A percentile compares a stretch with the other conserved stretches of the same genome.
Conservation (phyloP, 2,888 invertebrate genomes). For the Lapara coniferarum region DNA sequence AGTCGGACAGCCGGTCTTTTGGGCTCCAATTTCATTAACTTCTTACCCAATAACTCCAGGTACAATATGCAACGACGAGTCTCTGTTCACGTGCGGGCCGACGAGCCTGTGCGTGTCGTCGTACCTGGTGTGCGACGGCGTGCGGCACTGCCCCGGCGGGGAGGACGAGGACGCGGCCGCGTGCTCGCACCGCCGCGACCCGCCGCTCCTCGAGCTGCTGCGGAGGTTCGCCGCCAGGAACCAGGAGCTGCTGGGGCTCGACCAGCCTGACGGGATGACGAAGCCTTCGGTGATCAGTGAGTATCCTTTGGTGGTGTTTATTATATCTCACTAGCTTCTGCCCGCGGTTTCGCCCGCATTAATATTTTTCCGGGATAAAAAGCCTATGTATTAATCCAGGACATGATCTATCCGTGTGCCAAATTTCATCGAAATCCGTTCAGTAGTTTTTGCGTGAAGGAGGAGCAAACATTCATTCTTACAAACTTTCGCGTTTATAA, state of each 20-base stretch:
- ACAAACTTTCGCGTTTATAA: no score
- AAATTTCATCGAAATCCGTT: no score
- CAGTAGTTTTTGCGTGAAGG: no score
- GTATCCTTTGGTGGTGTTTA: slow-evolving; percentile 36
- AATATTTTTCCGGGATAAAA: no score
- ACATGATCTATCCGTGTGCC: no score
- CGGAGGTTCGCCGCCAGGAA: slow-evolving; percentile 72
- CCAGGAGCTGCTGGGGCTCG: slow-evolving; percentile 72
- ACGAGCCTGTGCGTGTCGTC: slow-evolving; percentile 85
- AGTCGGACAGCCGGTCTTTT: no score
- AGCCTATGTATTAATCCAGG: no score
- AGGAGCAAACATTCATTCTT: no score
- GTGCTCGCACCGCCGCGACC: slow-evolving; percentile 69
- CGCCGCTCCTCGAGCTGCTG: slow-evolving; percentile 71
- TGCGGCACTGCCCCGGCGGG: slow-evolving; percentile 86
- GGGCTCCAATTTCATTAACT: no score
- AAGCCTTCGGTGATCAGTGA: slow-evolving; percentile 79
- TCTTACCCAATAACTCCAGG: slow-evolving; percentile 61
- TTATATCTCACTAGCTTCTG: no score
- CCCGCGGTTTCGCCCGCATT: no score
- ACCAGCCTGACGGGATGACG: slow-evolving; percentile 69
- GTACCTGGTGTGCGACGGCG: slow-evolving; percentile 86
- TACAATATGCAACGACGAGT: slow-evolving; percentile 67
- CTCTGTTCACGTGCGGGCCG: slow-evolving; percentile 69
- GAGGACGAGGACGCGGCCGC: slow-evolving; percentile 81